These are phyloP conservation scores for Bufo bufo DNA, from an alignment of 2,113 vertebrate genomes.

Conservation along the genomic window DNA sequence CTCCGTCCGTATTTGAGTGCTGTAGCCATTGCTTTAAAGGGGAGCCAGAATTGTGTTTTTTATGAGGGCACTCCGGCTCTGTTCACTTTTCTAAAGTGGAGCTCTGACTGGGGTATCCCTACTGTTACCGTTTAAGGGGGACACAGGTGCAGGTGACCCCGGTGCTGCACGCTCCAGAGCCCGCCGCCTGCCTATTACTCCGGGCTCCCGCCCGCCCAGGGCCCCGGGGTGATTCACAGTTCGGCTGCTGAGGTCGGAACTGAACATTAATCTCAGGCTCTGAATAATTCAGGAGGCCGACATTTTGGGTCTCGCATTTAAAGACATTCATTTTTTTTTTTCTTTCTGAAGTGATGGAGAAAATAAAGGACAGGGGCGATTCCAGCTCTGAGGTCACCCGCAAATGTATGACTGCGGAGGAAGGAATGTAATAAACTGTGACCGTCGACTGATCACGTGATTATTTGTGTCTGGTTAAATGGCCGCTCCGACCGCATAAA, in stretches of 20 bases:
- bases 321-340: conserved; percentile 1
- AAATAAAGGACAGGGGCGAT: neutral
- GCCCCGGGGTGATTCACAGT: conserved; percentile 38
- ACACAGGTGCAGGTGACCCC: neutral
- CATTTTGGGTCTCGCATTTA: neutral
- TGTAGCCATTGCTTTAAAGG: no score
- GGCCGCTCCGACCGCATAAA: neutral
- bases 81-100: no score
- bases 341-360: neutral
- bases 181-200: neutral
- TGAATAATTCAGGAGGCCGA: conserved; percentile 36
- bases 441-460: neutral
- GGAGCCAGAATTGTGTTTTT: no score
- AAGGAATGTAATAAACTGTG: no score
- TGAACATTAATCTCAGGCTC: conserved; percentile 36
- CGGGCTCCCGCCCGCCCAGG: neutral
- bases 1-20: no score
- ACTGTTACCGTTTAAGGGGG: no score
- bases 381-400: neutral
- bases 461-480: no score
- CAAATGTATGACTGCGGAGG: neutral
- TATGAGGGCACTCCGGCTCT: no score
- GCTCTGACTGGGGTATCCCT: no score
- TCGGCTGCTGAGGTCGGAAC: conserved; percentile 27
- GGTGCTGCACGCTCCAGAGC: neutral